Percentiles rank a stretch among this genome's conserved stretches.
phyloP scores from a whole-genome alignment of 2,113 vertebrate species.

The Rostratula benghalensis region DNA sequence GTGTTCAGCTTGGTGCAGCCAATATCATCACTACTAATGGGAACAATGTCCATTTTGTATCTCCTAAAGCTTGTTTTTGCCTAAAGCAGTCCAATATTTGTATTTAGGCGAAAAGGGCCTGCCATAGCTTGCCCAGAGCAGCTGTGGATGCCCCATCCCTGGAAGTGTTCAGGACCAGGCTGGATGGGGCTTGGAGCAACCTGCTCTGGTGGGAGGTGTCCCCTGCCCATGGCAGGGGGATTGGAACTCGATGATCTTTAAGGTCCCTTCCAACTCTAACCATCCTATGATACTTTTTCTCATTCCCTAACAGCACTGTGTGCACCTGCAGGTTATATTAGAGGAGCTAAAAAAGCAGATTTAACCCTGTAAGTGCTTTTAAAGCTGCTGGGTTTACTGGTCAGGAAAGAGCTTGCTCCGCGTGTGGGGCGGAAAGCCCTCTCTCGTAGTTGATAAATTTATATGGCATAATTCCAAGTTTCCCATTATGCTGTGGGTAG shows the following conservation, averaged over 20 bases:
- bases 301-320: not conserved
- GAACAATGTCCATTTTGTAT: too few species aligned
- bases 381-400: not conserved
- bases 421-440: fast-evolving
- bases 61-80: not conserved
- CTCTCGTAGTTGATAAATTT: not conserved
- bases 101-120: not conserved
- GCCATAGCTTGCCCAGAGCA: too few species aligned
- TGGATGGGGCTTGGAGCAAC: too few species aligned
- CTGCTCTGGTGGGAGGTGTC: too few species aligned
- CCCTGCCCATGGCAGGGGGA: too few species aligned
- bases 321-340: not conserved
- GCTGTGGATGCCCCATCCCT: too few species aligned
- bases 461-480: not conserved
- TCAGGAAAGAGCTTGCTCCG: not conserved
- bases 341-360: not conserved
- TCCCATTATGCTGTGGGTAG: not conserved
- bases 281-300: not conserved
- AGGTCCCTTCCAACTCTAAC: too few species aligned
- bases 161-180: too few species aligned
- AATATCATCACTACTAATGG: too few species aligned
- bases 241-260: too few species aligned
- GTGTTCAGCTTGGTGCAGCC: too few species aligned
- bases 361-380: not conserved
- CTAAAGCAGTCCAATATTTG: too few species aligned